phyloP scores from a whole-genome alignment of 1,140 invertebrate species.

The Drosophila mauritiana region DNA sequence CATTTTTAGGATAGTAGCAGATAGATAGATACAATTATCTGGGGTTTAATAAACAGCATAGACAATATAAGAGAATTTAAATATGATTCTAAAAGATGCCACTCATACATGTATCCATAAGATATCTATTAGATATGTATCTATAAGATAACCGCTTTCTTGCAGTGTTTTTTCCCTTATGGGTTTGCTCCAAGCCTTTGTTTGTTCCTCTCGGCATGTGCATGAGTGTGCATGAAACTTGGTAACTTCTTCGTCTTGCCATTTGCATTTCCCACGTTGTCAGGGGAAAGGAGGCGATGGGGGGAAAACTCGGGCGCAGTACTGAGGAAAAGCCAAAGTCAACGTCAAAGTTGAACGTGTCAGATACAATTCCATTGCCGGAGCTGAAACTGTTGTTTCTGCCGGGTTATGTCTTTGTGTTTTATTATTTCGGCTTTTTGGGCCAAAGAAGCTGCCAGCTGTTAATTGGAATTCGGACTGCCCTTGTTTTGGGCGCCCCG shows the following conservation, averaged over 20 bases:
- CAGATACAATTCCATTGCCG: slow-evolving; percentile 49
- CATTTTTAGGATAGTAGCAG: neutral
- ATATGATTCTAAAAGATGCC: too few relatives aligned
- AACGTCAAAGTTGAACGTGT: slow-evolving; percentile 64
- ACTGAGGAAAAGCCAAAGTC: slow-evolving; percentile 37
- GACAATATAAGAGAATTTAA: too few relatives aligned
- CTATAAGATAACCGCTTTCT: neutral
- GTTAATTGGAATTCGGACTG: slow-evolving; percentile 75
- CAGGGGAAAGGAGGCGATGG: slow-evolving; percentile 5
- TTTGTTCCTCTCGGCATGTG: slow-evolving; percentile 63
- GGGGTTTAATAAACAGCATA: too few relatives aligned
- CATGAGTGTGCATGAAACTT: slow-evolving; percentile 49
- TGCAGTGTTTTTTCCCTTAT: slow-evolving; percentile 23
- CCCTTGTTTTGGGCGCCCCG: slow-evolving; percentile 2
- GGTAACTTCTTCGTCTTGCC: slow-evolving; percentile 44
- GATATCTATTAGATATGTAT: too few relatives aligned
- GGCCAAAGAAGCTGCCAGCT: slow-evolving; percentile 39
- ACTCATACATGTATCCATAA: too few relatives aligned
- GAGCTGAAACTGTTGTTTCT: neutral
- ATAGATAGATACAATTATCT: too few relatives aligned
- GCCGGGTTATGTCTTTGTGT: slow-evolving; percentile 31
- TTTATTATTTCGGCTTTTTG: slow-evolving; percentile 14
- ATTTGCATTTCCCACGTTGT: slow-evolving; percentile 81
- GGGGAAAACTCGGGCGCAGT: slow-evolving; percentile 32
- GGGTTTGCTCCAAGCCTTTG: slow-evolving; percentile 56